Base-by-base conservation (phyloP, 2,113 vertebrate genomes). In the Scomber colias region DNA sequence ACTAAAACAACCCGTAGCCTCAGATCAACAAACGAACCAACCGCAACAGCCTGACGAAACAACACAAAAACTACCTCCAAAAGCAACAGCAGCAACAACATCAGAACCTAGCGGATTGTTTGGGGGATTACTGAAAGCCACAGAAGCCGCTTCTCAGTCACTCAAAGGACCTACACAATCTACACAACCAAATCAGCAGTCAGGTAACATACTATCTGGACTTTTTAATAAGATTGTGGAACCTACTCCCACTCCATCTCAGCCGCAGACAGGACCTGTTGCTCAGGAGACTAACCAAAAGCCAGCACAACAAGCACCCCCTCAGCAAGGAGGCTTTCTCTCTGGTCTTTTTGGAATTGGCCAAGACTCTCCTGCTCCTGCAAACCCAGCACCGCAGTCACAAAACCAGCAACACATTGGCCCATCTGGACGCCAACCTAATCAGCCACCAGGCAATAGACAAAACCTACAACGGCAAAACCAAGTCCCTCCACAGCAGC, bases 271-370 rank as follows among this genome's bases (percentile, higher is more conserved):
- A 73, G 48, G 78, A 21, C 9, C 70, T 73, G 30, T 48, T 53
- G 68, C 31, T 67, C 74, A 80, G 67, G 82, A 60, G 9, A 17
- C 73, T 60, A 90, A 75, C 19, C 83, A 76, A 56, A 90, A 83
- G 54, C 51, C 65, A 59, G 57, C 13, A 2, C 80, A 89, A 15
- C 86, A 92, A 66, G 48, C 74, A 57, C 57, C 81, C 74, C 53
- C 88, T 54, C 89, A 92, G 46, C 92, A 94, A 87, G 89, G 89
- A 61, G 82, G 92, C 17, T 92, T 95, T 54, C 71, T 95, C 19
- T 94, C 94, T 62, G 89, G 92, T 14, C 80, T 96, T 62, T 95
- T 97, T 94, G 90, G 92, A 67, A 95, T 92, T 66, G 89, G 94
- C 74, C 90, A 92, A 79, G 95, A 96, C 61, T 27, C 80, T 21